Percentiles rank a stretch among this genome's conserved stretches.
These are phyloP conservation scores for Corydoras sp. DNA, from an alignment of 2,113 vertebrate genomes.

Conservation along the genomic window DNA sequence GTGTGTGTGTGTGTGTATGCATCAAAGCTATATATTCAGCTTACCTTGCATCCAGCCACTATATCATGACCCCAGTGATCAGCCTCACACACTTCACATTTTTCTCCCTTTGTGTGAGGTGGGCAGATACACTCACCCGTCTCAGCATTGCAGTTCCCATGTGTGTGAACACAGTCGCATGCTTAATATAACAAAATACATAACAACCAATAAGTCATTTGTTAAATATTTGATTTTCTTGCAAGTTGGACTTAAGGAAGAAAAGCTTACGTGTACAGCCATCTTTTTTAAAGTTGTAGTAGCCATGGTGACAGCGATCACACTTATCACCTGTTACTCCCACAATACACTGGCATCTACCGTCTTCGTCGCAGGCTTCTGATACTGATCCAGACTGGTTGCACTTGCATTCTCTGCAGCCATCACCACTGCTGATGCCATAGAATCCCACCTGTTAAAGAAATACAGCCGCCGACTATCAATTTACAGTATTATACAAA, in stretches of 20 bases:
- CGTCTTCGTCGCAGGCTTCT: conserved; percentile 65
- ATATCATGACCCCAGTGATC: conserved; percentile 76
- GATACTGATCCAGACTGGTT: conserved; percentile 68
- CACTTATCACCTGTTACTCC: conserved; percentile 79
- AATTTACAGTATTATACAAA: neutral
- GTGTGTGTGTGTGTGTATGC: neutral
- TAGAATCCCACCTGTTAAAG: conserved; percentile 73
- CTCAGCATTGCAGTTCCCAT: conserved; percentile 73
- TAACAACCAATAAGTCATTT: neutral
- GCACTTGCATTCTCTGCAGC: conserved; percentile 78
- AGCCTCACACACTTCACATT: conserved; percentile 74
- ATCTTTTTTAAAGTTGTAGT: conserved; percentile 63
- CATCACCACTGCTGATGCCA: conserved; percentile 64
- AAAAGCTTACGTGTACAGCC: conserved; percentile 75
- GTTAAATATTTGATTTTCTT: too few species aligned
- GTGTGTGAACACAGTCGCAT: conserved; percentile 83
- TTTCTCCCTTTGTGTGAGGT: conserved; percentile 71
- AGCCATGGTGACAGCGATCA: conserved; percentile 74
- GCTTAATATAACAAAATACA: conserved; percentile 57
- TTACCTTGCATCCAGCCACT: conserved; percentile 80
- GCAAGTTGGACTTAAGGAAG: neutral
- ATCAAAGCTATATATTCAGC: too few species aligned
- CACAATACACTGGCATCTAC: conserved; percentile 72
- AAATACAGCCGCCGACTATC: neutral
- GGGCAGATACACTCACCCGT: conserved; percentile 83